Evolutionary conservation across 2,888 invertebrate genomes (phyloP), one percentile per base, ranked within the genome.

Genomic region (Graphium colonna): DNA sequence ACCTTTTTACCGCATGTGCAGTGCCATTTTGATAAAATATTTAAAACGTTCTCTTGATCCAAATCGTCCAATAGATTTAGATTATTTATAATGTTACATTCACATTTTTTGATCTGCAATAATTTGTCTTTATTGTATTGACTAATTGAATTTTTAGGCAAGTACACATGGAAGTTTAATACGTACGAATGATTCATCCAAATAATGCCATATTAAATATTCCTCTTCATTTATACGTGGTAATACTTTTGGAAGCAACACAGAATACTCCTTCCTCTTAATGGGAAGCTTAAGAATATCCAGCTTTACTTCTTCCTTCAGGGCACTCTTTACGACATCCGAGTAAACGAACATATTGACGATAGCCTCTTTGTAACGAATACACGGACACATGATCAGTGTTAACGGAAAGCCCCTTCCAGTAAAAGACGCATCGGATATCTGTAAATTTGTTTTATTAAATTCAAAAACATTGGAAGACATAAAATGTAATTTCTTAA

Each of bases 1-100:
- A 87, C 88, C 77, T 79, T 86, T 74, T 77, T 88, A 5, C 82
- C 87, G 64, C 89, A 89, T 18, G 62, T 71, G 53, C 89, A 89
- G 60, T 87, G 75, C 89, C 88, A 89, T 67, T 86, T 85, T 0
- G 87, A 77, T 38, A 89, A 73, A 55, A 86, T 81, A 59, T 81
- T 75, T 33, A 87, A 58, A 46, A 89, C 79, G 63, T 82, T 79
- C 42, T 88, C 86, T 69, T 87, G 89, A 50, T 68, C 79, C 7
- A 79, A 68, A 58, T 88, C 86, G 56, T 87, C 85, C 50, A 85
- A 61, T 59, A 85, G 67, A 65, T 76, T 69, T 1, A 86, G 62
- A 66, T 87, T 82, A 8, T 79, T 84, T 8, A 82, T 60, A 58
- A 77, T 80, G 65, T 85, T 84, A 56, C 89, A 89, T 73, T 85